These are phyloP conservation scores for Danio choprae DNA, from an alignment of 2,797 vertebrate species.

Conservation along the genomic window DNA sequence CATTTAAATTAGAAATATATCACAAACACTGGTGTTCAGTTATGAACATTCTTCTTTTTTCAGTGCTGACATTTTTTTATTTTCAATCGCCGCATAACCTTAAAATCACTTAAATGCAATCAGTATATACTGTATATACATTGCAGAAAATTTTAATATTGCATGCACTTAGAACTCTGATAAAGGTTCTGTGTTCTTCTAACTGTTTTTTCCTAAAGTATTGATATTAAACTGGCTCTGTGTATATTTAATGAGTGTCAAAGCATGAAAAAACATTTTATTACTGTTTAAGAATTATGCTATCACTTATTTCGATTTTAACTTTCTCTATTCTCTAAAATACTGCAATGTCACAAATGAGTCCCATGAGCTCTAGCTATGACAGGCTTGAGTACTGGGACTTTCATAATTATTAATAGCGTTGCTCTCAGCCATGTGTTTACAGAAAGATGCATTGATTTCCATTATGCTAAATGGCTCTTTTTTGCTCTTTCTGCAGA, in stretches of 20 bases:
- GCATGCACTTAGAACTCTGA: too few species aligned
- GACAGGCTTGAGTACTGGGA: conserved; percentile 10
- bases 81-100: not conserved
- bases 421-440: conserved; percentile 10
- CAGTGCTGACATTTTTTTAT: not conserved
- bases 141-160: not conserved
- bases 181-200: not conserved
- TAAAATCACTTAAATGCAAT: not conserved
- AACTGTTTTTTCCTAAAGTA: not conserved
- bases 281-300: not conserved
- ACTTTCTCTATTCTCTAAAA: not conserved
- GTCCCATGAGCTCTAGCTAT: not conserved
- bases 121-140: not conserved
- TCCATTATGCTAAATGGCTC: conserved; percentile 18
- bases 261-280: not conserved
- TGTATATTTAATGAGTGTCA: not conserved
- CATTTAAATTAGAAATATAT: too few species aligned
- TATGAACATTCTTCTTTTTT: not conserved
- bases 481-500: conserved; percentile 73
- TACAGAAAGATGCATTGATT: conserved; percentile 36
- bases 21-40: not conserved
- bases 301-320: not conserved
- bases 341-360: not conserved
- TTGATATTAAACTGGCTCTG: not conserved
- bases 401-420: conserved; percentile 5